phyloP scores from a whole-genome alignment of 2,888 invertebrate species.

The Octonoba sinensis region DNA sequence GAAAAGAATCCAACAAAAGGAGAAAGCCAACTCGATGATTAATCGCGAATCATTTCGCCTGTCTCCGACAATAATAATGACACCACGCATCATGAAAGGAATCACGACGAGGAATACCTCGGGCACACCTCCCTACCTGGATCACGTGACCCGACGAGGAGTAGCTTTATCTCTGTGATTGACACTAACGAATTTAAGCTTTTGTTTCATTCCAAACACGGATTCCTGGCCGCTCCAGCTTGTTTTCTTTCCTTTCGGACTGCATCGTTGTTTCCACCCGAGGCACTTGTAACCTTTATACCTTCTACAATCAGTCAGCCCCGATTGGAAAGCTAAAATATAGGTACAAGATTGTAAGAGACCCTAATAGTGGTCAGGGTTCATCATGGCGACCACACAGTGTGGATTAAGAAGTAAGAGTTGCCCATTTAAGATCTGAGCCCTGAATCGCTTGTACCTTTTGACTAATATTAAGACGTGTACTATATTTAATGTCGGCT shows the following conservation, averaged over 20 bases:
- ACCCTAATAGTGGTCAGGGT: constrained; percentile 44
- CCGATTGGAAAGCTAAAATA: constrained; percentile 48
- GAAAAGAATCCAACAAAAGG: constrained; percentile 28
- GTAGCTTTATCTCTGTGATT: constrained; percentile 25
- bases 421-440: too few species aligned
- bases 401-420: constrained; percentile 29
- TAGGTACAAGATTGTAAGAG: constrained; percentile 27
- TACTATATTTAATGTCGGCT: not conserved
- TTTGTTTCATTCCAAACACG: constrained; percentile 34
- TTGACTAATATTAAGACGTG: constrained; percentile 39
- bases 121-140: not conserved
- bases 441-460: not conserved
- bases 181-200: constrained; percentile 37
- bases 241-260: not conserved
- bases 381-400: constrained; percentile 42
- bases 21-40: constrained; percentile 28
- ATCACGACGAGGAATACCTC: constrained; percentile 29
- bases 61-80: constrained; percentile 49
- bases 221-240: not conserved
- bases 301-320: constrained; percentile 40
- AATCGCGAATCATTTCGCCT: constrained; percentile 24
- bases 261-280: constrained; percentile 13
- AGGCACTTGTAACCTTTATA: constrained; percentile 33
- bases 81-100: constrained; percentile 25
- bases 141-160: constrained; percentile 30